Percentiles rank a stretch among this genome's conserved stretches.
These are phyloP conservation scores for Drosophila demipolita DNA, from an alignment of 2,888 invertebrate species.

Conservation along the genomic window DNA sequence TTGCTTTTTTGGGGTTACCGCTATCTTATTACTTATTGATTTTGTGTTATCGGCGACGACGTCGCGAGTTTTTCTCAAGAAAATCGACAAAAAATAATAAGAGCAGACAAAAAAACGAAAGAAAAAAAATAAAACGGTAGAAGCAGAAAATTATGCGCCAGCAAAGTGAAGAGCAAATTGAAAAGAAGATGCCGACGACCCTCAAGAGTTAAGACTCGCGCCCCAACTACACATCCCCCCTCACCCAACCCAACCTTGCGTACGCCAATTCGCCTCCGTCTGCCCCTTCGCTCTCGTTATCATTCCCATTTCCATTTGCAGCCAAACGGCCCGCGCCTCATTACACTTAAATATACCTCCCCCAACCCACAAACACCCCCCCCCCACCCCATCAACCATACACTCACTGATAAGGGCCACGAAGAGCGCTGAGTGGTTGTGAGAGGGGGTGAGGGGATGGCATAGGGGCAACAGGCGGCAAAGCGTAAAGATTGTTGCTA, in stretches of 20 bases:
- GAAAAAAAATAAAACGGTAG: constrained; percentile 10
- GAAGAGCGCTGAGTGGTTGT: constrained; percentile 1
- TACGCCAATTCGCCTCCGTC: neutral
- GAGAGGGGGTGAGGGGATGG: neutral
- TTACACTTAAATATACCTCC: constrained; percentile 57
- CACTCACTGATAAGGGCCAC: constrained; percentile 45
- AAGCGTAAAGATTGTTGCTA: constrained; percentile 48
- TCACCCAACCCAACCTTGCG: neutral
- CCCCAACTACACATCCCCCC: neutral
- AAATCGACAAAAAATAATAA: constrained; percentile 9
- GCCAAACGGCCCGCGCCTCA: constrained; percentile 55
- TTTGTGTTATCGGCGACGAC: constrained; percentile 66
- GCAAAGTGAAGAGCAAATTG: constrained; percentile 62
- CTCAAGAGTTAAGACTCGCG: constrained; percentile 17
- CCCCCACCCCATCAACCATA: neutral
- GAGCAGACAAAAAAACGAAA: constrained; percentile 4
- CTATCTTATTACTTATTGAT: constrained; percentile 77
- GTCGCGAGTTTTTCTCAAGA: constrained; percentile 38
- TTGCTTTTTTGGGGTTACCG: constrained; percentile 68
- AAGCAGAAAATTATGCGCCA: constrained; percentile 30
- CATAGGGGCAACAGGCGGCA: neutral
- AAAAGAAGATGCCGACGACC: constrained; percentile 61
- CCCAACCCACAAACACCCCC: neutral
- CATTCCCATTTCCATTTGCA: constrained; percentile 13
- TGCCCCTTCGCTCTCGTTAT: neutral